A percentile compares a stretch with the other conserved stretches of the same genome.
phyloP scores from a whole-genome alignment of 2,113 vertebrate species.

The Calyptommatus sinebrachiatus region DNA sequence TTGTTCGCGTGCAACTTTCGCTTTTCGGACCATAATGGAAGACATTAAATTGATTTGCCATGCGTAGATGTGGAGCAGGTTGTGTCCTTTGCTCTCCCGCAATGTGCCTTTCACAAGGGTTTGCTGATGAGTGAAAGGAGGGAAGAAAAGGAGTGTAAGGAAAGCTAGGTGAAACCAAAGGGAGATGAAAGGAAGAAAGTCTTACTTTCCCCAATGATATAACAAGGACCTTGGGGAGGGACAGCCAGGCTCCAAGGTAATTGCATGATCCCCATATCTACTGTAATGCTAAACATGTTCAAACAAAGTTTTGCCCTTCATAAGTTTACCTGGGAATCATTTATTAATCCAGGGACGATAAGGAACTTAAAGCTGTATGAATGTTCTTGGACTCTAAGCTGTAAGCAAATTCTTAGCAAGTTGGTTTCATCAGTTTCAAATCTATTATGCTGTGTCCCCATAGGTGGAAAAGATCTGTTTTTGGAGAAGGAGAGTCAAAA shows the following conservation, averaged over 20 bases:
- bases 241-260: background rate
- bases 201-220: background rate
- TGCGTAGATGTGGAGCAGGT: constrained; percentile 44
- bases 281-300: background rate
- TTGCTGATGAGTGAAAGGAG: constrained; percentile 41
- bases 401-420: too few relatives aligned
- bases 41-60: constrained; percentile 69
- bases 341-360: too few relatives aligned
- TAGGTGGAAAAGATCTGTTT: too few relatives aligned
- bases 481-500: too few relatives aligned
- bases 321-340: too few relatives aligned
- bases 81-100: constrained; percentile 61
- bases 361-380: too few relatives aligned
- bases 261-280: background rate
- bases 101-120: constrained; percentile 60
- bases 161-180: background rate
- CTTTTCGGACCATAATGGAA: constrained; percentile 69
- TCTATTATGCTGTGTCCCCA: too few relatives aligned
- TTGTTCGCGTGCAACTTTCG: constrained; percentile 62
- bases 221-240: background rate
- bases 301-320: too few relatives aligned
- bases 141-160: background rate
- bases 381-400: too few relatives aligned
- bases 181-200: too few relatives aligned
- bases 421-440: too few relatives aligned